These are phyloP conservation scores for Drosophila testacea DNA, from an alignment of 2,888 invertebrate genomes.

Conservation along the genomic window DNA sequence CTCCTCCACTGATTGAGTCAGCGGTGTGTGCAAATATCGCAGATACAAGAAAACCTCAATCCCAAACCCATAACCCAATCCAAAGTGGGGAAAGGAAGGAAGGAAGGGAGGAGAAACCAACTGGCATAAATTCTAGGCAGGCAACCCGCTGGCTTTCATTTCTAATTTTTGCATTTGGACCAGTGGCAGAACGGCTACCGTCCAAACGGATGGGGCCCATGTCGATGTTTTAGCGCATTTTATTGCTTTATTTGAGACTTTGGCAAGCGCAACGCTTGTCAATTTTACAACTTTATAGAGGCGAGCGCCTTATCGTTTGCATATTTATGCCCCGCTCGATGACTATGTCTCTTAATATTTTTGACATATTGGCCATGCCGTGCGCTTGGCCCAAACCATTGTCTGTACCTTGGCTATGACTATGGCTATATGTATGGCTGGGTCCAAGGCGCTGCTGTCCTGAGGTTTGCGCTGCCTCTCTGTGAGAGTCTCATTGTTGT, in stretches of 20 bases:
- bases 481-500: conserved; percentile 72
- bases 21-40: conserved; percentile 37
- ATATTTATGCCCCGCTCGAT: conserved; percentile 73
- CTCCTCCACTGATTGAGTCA: conserved; percentile 61
- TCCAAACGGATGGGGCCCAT: conserved; percentile 44
- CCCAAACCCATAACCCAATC: conserved; percentile 16
- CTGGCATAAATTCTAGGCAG: conserved; percentile 69
- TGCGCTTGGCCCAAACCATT: conserved; percentile 50
- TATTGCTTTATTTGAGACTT: conserved; percentile 80
- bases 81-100: background rate
- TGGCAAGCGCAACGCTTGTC: conserved; percentile 75
- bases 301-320: conserved; percentile 79
- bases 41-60: conserved; percentile 14
- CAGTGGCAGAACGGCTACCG: conserved; percentile 61
- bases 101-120: conserved; percentile 3
- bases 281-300: conserved; percentile 82
- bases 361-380: conserved; percentile 82
- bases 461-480: conserved; percentile 16
- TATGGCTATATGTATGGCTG: conserved; percentile 18
- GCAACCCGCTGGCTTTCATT: conserved; percentile 77
- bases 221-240: conserved; percentile 75
- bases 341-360: conserved; percentile 81
- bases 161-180: conserved; percentile 79
- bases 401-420: conserved; percentile 32
- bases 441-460: conserved; percentile 17